Evolutionary conservation across 2,797 vertebrate genomes (phyloP).

Genomic region (Danio jaintianensis): DNA sequence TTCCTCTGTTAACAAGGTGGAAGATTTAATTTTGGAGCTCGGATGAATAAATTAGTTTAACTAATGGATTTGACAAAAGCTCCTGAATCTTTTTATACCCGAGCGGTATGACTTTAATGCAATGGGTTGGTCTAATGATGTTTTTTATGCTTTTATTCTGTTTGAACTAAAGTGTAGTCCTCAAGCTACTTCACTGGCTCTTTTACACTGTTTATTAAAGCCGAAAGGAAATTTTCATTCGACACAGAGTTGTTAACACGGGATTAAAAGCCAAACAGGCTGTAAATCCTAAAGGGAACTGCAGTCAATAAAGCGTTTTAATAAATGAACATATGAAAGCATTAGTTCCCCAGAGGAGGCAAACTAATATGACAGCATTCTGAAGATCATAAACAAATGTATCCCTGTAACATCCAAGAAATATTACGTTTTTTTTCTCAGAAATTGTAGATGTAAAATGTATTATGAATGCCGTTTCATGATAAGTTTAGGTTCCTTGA

Average conservation of each 20-base stretch:
- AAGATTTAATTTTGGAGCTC: neutral
- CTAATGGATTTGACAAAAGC: slow-evolving; percentile 26
- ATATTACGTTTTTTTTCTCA: neutral
- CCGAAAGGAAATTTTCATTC: neutral
- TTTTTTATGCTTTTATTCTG: neutral
- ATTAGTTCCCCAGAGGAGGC: slow-evolving; percentile 5
- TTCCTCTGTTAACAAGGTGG: neutral
- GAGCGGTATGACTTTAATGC: neutral
- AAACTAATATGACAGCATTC: neutral
- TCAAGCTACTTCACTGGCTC: neutral
- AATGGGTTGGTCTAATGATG: neutral
- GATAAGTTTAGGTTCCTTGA: neutral
- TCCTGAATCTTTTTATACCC: neutral
- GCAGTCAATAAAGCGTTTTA: neutral
- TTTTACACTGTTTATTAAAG: neutral
- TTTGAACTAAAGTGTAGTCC: neutral
- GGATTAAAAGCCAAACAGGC: slow-evolving; percentile 15
- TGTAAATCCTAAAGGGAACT: slow-evolving; percentile 8
- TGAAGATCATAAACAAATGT: neutral
- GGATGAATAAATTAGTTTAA: slow-evolving; percentile 15
- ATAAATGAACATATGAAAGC: neutral
- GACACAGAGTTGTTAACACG: neutral
- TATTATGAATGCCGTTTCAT: slow-evolving; percentile 1
- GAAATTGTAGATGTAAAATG: neutral
- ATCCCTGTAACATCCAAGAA: neutral